Percentiles rank a stretch among this genome's conserved stretches.
phyloP scores from a whole-genome alignment of 2,888 invertebrate genomes.

The Spodoptera littoralis region DNA sequence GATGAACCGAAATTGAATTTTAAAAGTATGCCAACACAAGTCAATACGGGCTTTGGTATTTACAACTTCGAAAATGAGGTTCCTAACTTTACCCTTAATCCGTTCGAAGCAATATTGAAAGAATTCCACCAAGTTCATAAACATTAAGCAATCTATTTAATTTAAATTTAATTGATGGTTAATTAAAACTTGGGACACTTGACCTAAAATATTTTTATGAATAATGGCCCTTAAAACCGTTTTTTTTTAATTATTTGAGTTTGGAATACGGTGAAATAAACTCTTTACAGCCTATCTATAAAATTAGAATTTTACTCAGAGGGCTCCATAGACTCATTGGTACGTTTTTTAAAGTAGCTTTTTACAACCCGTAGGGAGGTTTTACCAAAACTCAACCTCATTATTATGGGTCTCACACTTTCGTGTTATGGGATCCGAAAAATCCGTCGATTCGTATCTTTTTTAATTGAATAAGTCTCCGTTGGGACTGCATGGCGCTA shows the following conservation, averaged over 20 bases:
- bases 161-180: slow-evolving; percentile 65
- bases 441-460: slow-evolving; percentile 39
- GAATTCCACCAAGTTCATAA: slow-evolving; percentile 59
- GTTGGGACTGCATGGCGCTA: slow-evolving; percentile 31
- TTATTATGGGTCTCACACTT: slow-evolving; percentile 44
- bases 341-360: slow-evolving; percentile 9
- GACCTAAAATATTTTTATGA: slow-evolving; percentile 34
- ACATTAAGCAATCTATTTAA: slow-evolving; percentile 66
- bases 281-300: slow-evolving; percentile 28
- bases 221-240: slow-evolving; percentile 31
- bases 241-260: slow-evolving; percentile 44
- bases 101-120: slow-evolving; percentile 55
- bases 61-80: slow-evolving; percentile 54
- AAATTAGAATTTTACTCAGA: slow-evolving; percentile 26
- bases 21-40: slow-evolving; percentile 52
- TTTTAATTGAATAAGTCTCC: slow-evolving; percentile 51
- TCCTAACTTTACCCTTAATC: slow-evolving; percentile 44
- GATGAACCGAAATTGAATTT: slow-evolving; percentile 50
- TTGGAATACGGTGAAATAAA: slow-evolving; percentile 36
- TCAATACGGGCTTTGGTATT: slow-evolving; percentile 48
- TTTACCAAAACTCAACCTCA: slow-evolving; percentile 28
- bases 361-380: slow-evolving; percentile 24
- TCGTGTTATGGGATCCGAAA: slow-evolving; percentile 36
- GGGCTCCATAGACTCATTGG: slow-evolving; percentile 11
- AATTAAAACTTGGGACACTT: slow-evolving; percentile 59